These are phyloP conservation scores for Condylura cristata DNA, from an alignment of 2,113 vertebrate genomes.

Conservation along the genomic window DNA sequence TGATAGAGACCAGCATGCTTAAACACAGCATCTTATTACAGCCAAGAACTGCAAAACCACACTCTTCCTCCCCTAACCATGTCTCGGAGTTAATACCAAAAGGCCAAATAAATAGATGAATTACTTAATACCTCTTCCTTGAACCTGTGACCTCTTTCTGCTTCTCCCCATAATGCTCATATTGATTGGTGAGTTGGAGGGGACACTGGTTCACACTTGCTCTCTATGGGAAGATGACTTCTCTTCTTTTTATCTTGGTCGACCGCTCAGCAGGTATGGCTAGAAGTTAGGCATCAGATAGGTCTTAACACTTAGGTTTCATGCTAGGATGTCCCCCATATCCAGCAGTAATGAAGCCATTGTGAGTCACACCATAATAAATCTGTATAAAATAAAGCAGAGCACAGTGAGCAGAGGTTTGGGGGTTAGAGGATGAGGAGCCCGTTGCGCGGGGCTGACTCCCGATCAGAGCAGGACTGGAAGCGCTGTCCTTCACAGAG, in stretches of 20 bases:
- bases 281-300: background rate
- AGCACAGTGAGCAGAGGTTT: background rate
- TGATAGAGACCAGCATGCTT: background rate
- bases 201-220: background rate
- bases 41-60: background rate
- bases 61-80: background rate
- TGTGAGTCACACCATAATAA: background rate
- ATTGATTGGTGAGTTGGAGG: background rate
- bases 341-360: background rate
- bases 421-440: background rate
- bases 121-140: background rate
- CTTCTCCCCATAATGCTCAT: background rate
- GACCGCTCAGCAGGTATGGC: background rate
- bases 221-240: background rate
- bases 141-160: background rate
- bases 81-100: background rate
- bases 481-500: background rate
- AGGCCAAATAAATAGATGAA: slow-evolving; percentile 19
- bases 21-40: slow-evolving; percentile 4
- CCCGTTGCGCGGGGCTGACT: background rate
- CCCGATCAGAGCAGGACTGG: background rate
- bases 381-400: slow-evolving; percentile 24
- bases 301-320: background rate
- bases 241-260: background rate
- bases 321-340: background rate